Evolutionary conservation across 2,888 invertebrate species (phyloP).

Genomic region (Maniola hyperantus): DNA sequence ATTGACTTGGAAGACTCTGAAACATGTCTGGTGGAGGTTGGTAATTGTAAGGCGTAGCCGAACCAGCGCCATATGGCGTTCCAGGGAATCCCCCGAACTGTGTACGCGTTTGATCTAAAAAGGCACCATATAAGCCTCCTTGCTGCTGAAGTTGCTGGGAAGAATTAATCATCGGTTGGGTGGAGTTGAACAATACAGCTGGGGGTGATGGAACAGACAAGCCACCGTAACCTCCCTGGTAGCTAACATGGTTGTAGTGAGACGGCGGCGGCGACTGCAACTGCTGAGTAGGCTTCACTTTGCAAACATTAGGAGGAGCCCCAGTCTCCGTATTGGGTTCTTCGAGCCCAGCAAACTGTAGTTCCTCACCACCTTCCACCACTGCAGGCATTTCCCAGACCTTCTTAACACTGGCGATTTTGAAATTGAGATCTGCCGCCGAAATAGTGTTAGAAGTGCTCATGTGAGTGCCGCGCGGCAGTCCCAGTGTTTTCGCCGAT

Average conservation of each 20-base stretch:
- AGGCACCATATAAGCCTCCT: constrained; percentile 91
- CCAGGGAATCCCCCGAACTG: constrained; percentile 91
- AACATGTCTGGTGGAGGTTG: constrained; percentile 85
- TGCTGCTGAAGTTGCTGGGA: constrained; percentile 86
- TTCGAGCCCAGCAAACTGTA: constrained; percentile 72
- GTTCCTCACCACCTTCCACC: constrained; percentile 82
- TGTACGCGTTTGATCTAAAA: constrained; percentile 89
- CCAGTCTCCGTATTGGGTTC: constrained; percentile 74
- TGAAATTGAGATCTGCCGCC: constrained; percentile 95
- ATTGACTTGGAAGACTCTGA: constrained; percentile 75
- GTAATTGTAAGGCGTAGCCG: constrained; percentile 88
- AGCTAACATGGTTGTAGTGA: constrained; percentile 86
- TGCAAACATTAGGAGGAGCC: constrained; percentile 88
- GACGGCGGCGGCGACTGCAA: constrained; percentile 87
- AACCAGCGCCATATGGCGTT: constrained; percentile 85
- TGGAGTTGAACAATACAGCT: constrained; percentile 91
- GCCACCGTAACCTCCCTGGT: constrained; percentile 89
- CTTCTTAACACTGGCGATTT: constrained; percentile 96
- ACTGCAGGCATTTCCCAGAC: constrained; percentile 92
- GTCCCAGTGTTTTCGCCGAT: constrained; percentile 72
- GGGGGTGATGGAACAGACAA: constrained; percentile 94
- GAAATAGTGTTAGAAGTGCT: constrained; percentile 88
- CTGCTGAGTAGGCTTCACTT: constrained; percentile 93
- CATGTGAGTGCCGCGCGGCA: constrained; percentile 84
- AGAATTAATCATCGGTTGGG: constrained; percentile 82